Conservation (phyloP, 1,140 invertebrate species). For the Trichonephila inaurata region DNA sequence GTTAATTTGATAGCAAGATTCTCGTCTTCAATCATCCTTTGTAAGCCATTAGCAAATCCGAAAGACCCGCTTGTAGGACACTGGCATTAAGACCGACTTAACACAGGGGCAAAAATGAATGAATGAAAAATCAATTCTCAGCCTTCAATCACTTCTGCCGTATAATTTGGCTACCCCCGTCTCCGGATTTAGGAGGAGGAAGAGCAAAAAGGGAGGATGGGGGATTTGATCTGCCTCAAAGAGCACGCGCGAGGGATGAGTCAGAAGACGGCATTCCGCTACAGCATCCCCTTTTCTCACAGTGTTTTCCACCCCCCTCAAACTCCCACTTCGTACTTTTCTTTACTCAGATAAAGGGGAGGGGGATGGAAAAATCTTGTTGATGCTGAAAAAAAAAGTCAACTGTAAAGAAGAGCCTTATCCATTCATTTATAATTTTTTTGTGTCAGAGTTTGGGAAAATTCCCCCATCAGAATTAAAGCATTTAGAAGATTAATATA, state of each 20-base stretch:
- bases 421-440: not conserved
- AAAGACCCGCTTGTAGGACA: not conserved
- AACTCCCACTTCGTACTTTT: not conserved
- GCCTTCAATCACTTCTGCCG: constrained; percentile 48
- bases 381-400: not conserved
- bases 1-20: not conserved
- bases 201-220: constrained; percentile 3
- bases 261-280: constrained; percentile 60
- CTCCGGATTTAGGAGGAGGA: constrained; percentile 40
- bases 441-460: not conserved
- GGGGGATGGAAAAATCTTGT: not conserved
- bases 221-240: constrained; percentile 59
- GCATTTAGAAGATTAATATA: not conserved
- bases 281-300: constrained; percentile 31
- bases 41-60: not conserved
- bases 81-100: constrained; percentile 24
- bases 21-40: not conserved
- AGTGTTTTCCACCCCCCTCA: not conserved
- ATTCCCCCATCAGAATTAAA: constrained; percentile 23
- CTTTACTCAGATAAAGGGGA: not conserved
- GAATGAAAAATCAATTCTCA: constrained; percentile 39
- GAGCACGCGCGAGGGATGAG: constrained; percentile 54
- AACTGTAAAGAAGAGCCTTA: not conserved
- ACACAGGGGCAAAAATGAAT: constrained; percentile 26
- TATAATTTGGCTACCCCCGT: constrained; percentile 22